Conservation (phyloP, 2,888 invertebrate genomes). For the Acrobasis suavella region DNA sequence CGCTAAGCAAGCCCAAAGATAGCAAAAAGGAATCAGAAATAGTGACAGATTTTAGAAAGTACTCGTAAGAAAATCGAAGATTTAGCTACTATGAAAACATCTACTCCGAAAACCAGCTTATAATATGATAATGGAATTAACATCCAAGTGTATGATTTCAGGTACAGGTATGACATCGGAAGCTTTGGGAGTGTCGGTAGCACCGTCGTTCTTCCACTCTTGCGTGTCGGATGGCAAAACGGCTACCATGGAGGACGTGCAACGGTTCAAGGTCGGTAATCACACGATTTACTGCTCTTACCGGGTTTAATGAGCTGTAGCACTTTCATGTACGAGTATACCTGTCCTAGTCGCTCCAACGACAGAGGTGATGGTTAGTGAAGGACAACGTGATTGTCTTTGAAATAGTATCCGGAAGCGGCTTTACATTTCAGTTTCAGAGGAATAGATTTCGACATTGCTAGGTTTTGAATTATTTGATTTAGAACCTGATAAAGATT, state of each 20-base stretch:
- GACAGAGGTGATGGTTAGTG: background rate
- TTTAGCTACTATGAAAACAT: too few species aligned
- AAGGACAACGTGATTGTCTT: constrained; percentile 10
- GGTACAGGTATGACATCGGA: constrained; percentile 97
- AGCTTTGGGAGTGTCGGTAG: constrained; percentile 96
- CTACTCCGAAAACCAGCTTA: background rate
- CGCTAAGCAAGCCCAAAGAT: too few species aligned
- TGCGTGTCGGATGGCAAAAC: constrained; percentile 97
- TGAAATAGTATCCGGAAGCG: background rate
- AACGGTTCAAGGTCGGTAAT: constrained; percentile 92
- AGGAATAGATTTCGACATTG: background rate
- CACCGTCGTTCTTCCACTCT: constrained; percentile 97
- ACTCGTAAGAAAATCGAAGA: too few species aligned
- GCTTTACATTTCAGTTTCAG: constrained; percentile 2
- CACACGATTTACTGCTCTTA: constrained; percentile 11
- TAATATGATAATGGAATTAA: background rate
- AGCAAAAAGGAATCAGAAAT: too few species aligned
- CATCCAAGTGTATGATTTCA: constrained; percentile 35
- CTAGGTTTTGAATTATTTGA: too few species aligned
- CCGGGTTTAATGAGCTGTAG: constrained; percentile 22
- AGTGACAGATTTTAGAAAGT: too few species aligned
- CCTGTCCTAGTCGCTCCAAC: constrained; percentile 14
- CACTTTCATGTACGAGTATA: constrained; percentile 3
- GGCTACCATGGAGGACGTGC: constrained; percentile 97
- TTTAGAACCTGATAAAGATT: too few species aligned